phyloP scores from a whole-genome alignment of 2,113 vertebrate genomes.

The Barnardius zonarius region DNA sequence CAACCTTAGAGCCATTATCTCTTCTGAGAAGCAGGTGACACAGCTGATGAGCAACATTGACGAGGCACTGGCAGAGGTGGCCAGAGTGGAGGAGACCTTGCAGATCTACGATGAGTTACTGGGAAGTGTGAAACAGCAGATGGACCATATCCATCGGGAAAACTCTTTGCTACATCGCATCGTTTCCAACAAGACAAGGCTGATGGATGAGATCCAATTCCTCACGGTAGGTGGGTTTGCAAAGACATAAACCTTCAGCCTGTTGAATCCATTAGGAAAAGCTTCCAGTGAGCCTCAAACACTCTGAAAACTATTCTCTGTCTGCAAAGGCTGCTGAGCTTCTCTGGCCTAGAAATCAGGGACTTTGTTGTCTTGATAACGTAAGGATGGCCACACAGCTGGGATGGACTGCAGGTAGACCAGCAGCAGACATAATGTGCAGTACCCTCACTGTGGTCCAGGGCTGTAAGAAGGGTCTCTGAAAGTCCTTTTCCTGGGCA shows the following conservation, averaged over 20 bases:
- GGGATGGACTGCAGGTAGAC: not conserved
- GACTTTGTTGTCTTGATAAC: not conserved
- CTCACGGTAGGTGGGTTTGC: not conserved
- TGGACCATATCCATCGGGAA: conserved; percentile 38
- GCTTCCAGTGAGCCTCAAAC: not conserved
- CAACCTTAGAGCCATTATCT: conserved; percentile 24
- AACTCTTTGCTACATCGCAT: conserved; percentile 22
- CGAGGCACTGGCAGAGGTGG: conserved; percentile 24
- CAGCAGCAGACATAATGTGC: not conserved
- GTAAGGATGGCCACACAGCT: not conserved
- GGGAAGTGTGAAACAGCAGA: conserved; percentile 39
- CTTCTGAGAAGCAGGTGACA: conserved; percentile 17
- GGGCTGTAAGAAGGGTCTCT: not conserved
- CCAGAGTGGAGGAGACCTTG: conserved; percentile 37
- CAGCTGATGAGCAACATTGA: conserved; percentile 15
- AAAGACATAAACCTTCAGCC: not conserved
- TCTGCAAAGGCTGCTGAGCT: not conserved
- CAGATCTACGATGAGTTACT: not conserved
- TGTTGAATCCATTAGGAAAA: not conserved
- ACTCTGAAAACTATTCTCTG: not conserved
- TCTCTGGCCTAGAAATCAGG: not conserved
- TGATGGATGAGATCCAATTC: conserved; percentile 41
- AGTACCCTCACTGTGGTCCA: not conserved
- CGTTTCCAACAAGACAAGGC: not conserved
- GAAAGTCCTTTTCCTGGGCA: not conserved